Base-by-base conservation (phyloP, 2,888 invertebrate genomes). In the Ennomos fuscantarius region DNA sequence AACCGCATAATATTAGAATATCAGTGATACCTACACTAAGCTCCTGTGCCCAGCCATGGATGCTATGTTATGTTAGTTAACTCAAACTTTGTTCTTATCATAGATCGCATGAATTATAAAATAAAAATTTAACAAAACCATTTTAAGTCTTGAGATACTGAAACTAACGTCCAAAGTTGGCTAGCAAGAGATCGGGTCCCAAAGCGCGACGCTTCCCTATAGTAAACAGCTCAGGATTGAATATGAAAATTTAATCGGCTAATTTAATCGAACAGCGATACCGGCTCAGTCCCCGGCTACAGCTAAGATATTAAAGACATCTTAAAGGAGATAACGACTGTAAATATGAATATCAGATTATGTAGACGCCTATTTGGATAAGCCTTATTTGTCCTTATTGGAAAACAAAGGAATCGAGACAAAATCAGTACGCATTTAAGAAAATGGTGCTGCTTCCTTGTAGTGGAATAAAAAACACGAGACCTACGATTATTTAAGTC, bases 241-340 rank as follows among this genome's bases (percentile, higher is more conserved):
- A 95, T 95, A 95, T 95, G 95, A 95, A 95, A 95, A 94, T 95
- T 95, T 95, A 95, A 95, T 95, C 93, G 93, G 93, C 93, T 94
- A 94, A 94, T 94, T 94, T 94, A 93, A 94, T 93, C 93, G 93
- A 93, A 93, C 92, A 87, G 79, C 82, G 80, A 82, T 86, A 84
- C 81, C 76, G 63, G 56, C 55, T 48, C 46, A 8, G 68, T 72
- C 72, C 68, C 68, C 73, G 73, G 73, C 76, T 74, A 68, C 78
- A 69, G 73, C 64, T 79, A 77, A 79, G 75, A 79, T 84, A 85
- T 83, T 76, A 81, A 72, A 75, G 68, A 66, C 70, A 68, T 73
- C 66, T 63, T 68, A 63, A 63, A 65, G 60, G 68, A 60, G 58
- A 62, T 61, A 59, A 63, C 42, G 61, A 49, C 58, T 53, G 60